phyloP scores from a whole-genome alignment of 1,140 invertebrate species.

The Pissodes strobi region DNA sequence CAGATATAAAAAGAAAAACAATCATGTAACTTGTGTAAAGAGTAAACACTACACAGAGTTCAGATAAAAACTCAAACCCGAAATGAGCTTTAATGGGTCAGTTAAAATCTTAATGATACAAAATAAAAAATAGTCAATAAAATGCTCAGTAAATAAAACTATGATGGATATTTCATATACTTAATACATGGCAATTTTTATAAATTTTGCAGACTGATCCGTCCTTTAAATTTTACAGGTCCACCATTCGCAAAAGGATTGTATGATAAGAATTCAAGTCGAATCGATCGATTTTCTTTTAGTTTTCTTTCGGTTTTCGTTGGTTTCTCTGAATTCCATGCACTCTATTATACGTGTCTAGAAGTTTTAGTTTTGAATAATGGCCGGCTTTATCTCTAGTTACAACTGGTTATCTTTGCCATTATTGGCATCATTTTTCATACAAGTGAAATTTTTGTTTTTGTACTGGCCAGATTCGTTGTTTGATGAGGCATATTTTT shows the following conservation, averaged over 20 bases:
- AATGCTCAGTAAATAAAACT: too few relatives aligned
- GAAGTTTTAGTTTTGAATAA: slow-evolving; percentile 13
- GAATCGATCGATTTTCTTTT: background rate
- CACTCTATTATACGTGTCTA: slow-evolving; percentile 3
- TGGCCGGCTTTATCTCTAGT: background rate
- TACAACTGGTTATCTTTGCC: slow-evolving; percentile 4
- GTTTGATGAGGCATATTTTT: too few relatives aligned
- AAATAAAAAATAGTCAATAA: too few relatives aligned
- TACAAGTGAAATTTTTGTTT: background rate
- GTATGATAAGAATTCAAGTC: slow-evolving; percentile 3
- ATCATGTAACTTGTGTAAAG: too few relatives aligned
- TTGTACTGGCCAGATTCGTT: too few relatives aligned
- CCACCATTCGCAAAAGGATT: background rate
- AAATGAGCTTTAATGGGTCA: too few relatives aligned
- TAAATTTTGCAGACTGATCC: background rate
- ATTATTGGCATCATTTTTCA: slow-evolving; percentile 1
- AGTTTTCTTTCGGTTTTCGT: slow-evolving; percentile 5
- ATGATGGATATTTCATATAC: too few relatives aligned
- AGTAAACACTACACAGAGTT: too few relatives aligned
- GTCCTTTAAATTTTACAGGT: background rate
- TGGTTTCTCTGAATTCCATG: slow-evolving; percentile 2
- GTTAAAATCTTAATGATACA: too few relatives aligned
- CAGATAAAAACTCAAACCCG: too few relatives aligned
- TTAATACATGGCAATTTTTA: too few relatives aligned
- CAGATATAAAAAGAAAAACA: too few relatives aligned